Evolutionary conservation across 2,888 invertebrate species (phyloP).

Genomic region (Cyclophora albipunctata): DNA sequence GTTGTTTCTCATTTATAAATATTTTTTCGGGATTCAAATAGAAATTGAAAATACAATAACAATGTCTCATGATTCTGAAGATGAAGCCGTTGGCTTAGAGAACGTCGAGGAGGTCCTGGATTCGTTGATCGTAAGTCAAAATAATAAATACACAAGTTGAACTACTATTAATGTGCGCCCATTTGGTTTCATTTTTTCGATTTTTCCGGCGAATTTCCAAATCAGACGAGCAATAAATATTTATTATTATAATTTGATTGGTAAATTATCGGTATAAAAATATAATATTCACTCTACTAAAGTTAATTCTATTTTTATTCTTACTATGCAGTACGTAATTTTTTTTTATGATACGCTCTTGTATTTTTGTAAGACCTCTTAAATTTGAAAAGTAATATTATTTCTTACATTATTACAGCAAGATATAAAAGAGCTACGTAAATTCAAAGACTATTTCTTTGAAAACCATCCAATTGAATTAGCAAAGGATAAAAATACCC

Average conservation of each 20-base stretch:
- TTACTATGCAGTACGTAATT: neutral
- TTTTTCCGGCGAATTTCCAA: neutral
- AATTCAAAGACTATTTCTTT: constrained; percentile 86
- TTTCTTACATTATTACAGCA: constrained; percentile 75
- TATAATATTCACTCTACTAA: neutral
- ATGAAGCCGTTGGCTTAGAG: constrained; percentile 40
- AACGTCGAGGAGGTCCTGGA: constrained; percentile 46
- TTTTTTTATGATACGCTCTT: constrained; percentile 1
- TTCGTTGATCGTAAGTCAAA: constrained; percentile 38
- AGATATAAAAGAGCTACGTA: constrained; percentile 78
- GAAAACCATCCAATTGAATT: constrained; percentile 81
- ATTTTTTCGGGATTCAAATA: too few species aligned
- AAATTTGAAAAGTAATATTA: too few species aligned
- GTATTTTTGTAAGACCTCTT: too few species aligned
- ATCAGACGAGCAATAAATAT: neutral
- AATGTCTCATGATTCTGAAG: constrained; percentile 44
- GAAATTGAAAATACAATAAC: neutral
- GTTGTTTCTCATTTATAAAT: too few species aligned
- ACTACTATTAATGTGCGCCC: neutral
- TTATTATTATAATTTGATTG: neutral
- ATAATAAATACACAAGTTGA: too few species aligned
- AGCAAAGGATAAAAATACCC: constrained; percentile 78
- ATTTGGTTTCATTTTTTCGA: neutral
- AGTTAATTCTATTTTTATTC: neutral
- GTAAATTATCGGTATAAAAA: neutral